Base-by-base conservation (phyloP, 1,140 invertebrate species). In the Leptopilina clavipes region DNA sequence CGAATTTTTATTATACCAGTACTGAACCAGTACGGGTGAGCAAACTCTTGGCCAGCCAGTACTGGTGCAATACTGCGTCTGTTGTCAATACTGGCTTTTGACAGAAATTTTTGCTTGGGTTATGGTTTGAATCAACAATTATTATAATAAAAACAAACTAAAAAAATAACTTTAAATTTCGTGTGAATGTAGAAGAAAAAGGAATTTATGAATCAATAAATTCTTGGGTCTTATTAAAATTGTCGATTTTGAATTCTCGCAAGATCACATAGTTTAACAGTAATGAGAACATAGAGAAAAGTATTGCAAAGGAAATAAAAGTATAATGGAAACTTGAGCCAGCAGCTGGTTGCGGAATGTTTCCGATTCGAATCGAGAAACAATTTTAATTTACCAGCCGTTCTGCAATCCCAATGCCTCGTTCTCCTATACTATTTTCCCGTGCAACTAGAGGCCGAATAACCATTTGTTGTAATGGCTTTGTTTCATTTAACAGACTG, bases 401-500 rank as follows among this genome's bases (percentile, higher is more conserved):
- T 73, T 76, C 77, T 75, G 72, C 76, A 80, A 79, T 79, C 83
- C 71, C 43, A 8, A 12, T 40, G 5, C 45, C 79, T 19, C 45
- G 45, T 72, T 48, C 56, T 31, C 31, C 76, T 76, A 31, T 31
- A 45, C 22, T 75, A 72, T 56, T 75, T 65, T 17, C 76, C 22
- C 43, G 22, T 52, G 73, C 73, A 78, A n/a, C n/a, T n/a, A n/a
- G n/a, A 59, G 77, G 78, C 79, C 82, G 84, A 83, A 87, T 86
- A 85, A 80, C 84, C 86, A 86, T 87, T 87, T 85, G 85, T 87
- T 87, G 86, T 87, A 86, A 86, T 82, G 84, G 86, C 86, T 85
- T 87, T 86, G 85, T 87, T 87, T 87, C 85, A 87, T 86, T 87
- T 87, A 87, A 87, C 86, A 84, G 81, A 85, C 84, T 83, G 77